phyloP scores from a whole-genome alignment of 2,888 invertebrate species.

The Ommatoiulus sabulosus region DNA sequence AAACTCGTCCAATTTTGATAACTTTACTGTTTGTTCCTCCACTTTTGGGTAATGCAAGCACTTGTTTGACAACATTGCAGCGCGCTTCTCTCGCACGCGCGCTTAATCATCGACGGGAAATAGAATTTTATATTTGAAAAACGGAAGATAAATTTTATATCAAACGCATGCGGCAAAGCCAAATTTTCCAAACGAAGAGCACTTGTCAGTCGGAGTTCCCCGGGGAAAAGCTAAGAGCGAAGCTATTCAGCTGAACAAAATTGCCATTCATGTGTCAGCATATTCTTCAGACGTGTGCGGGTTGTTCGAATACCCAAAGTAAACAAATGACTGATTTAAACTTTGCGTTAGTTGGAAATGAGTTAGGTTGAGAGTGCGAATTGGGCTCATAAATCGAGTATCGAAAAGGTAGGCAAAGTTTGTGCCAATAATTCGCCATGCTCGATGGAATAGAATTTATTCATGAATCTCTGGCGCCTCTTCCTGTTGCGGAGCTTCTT shows the following conservation, averaged over 20 bases:
- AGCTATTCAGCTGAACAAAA: not conserved
- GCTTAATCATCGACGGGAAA: constrained; percentile 38
- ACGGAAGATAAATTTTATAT: constrained; percentile 47
- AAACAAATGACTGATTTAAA: constrained; percentile 48
- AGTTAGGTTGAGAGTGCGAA: constrained; percentile 19
- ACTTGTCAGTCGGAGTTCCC: constrained; percentile 29
- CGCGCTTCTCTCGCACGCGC: not conserved
- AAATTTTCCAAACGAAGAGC: constrained; percentile 47
- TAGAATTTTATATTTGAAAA: constrained; percentile 47
- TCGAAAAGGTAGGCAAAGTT: constrained; percentile 22
- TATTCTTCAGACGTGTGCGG: constrained; percentile 37
- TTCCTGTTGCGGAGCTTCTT: constrained; percentile 7
- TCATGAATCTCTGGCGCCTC: not conserved
- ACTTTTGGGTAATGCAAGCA: constrained; percentile 21
- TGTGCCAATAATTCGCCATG: not conserved
- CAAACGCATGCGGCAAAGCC: constrained; percentile 21
- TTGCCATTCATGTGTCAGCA: constrained; percentile 48
- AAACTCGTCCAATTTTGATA: not conserved
- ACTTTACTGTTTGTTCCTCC: constrained; percentile 42
- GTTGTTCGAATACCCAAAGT: constrained; percentile 35
- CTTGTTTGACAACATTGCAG: constrained; percentile 42
- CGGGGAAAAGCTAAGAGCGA: not conserved
- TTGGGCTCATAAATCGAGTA: constrained; percentile 38
- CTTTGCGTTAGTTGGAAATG: constrained; percentile 36
- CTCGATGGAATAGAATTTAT: constrained; percentile 1